Percentiles rank a stretch among this genome's conserved stretches.
phyloP scores from a whole-genome alignment of 2,888 invertebrate species.

The Cyaniris semiargus region DNA sequence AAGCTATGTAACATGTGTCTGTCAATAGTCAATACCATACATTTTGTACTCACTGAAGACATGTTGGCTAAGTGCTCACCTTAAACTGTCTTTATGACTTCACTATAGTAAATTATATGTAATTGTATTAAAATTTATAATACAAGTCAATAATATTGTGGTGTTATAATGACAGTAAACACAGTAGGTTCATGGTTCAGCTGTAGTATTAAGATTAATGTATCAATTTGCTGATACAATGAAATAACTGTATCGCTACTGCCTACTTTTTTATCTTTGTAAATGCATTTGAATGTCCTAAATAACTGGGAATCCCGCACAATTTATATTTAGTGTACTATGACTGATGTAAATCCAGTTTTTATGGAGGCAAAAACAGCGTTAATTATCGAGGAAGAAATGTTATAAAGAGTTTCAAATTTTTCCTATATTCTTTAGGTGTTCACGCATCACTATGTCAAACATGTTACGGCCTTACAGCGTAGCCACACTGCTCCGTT shows the following conservation, averaged over 20 bases:
- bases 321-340: constrained; percentile 22
- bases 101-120: neutral
- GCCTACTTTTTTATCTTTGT: constrained; percentile 22
- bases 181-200: neutral
- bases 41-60: neutral
- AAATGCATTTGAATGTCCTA: constrained; percentile 25
- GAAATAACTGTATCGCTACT: constrained; percentile 13
- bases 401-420: neutral
- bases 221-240: neutral
- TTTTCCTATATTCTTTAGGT: constrained; percentile 1
- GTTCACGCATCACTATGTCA: neutral
- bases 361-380: neutral
- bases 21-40: neutral
- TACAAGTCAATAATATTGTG: neutral
- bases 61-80: neutral
- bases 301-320: constrained; percentile 16
- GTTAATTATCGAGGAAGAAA: neutral
- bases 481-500: neutral
- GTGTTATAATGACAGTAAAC: neutral
- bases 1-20: neutral
- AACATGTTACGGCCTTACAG: constrained; percentile 30
- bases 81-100: neutral
- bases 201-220: neutral
- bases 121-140: neutral
- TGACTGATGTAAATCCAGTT: constrained; percentile 16